These are phyloP conservation scores for Drosophila guanche DNA, from an alignment of 1,140 invertebrate genomes.

Conservation along the genomic window DNA sequence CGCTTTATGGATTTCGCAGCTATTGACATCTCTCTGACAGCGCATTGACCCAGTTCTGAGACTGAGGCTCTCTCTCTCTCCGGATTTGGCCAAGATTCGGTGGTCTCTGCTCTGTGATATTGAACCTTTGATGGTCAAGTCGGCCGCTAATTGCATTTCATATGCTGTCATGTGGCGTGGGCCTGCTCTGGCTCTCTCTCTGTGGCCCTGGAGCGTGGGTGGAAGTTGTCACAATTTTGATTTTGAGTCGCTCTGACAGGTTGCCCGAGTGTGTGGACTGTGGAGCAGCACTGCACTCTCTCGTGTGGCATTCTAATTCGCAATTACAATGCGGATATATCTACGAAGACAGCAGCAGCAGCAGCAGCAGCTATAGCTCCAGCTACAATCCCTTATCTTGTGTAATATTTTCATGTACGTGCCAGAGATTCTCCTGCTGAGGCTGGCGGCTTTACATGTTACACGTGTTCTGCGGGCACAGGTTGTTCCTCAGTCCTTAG, in stretches of 20 bases:
- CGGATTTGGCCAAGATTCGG: slow-evolving; percentile 70
- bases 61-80: slow-evolving; percentile 16
- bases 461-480: slow-evolving; percentile 75
- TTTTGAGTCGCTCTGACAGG: slow-evolving; percentile 63
- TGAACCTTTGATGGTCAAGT: slow-evolving; percentile 59
- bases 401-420: slow-evolving; percentile 78
- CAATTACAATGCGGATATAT: too few species aligned
- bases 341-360: slow-evolving; percentile 13
- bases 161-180: slow-evolving; percentile 41
- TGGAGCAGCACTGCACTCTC: slow-evolving; percentile 48
- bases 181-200: slow-evolving; percentile 2
- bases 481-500: slow-evolving; percentile 60
- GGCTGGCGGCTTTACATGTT: slow-evolving; percentile 31
- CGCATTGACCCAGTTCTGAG: slow-evolving; percentile 62
- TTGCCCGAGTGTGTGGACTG: slow-evolving; percentile 30
- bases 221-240: slow-evolving; percentile 62
- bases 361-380: slow-evolving; percentile 17
- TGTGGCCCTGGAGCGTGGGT: slow-evolving; percentile 37
- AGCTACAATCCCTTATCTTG: slow-evolving; percentile 66
- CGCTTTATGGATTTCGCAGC: slow-evolving; percentile 25
- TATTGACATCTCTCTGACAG: slow-evolving; percentile 64
- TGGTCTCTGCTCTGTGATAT: slow-evolving; percentile 36
- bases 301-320: slow-evolving; percentile 46
- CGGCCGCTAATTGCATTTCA: slow-evolving; percentile 66
- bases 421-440: slow-evolving; percentile 60